phyloP scores from a whole-genome alignment of 2,797 vertebrate genomes.

The Lithobates pipiens region DNA sequence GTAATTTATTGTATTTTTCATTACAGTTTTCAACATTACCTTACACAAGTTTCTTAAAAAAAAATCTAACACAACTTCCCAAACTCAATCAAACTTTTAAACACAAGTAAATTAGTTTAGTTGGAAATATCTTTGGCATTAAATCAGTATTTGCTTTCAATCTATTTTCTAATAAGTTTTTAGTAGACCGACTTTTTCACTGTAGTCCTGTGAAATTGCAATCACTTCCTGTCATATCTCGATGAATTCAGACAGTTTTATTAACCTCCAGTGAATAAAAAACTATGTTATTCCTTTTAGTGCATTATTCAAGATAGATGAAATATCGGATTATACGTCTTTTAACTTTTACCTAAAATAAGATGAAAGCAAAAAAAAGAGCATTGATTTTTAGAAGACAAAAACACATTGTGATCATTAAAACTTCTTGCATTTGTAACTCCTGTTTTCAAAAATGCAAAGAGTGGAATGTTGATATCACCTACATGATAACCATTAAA shows the following conservation, averaged over 20 bases:
- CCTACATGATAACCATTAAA: neutral
- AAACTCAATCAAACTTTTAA: constrained; percentile 42
- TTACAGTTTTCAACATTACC: neutral
- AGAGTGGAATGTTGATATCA: neutral
- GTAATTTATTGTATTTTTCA: constrained; percentile 1
- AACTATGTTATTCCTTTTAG: constrained; percentile 55
- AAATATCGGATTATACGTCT: constrained; percentile 43
- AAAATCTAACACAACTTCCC: constrained; percentile 1
- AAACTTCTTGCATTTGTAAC: neutral
- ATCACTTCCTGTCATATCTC: constrained; percentile 37
- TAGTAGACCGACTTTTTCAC: constrained; percentile 34
- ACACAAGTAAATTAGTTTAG: constrained; percentile 42
- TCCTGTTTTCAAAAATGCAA: constrained; percentile 1
- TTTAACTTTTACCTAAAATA: constrained; percentile 45
- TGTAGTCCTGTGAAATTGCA: constrained; percentile 47
- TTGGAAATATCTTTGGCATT: constrained; percentile 32
- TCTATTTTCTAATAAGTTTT: constrained; percentile 37
- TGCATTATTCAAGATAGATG: constrained; percentile 56
- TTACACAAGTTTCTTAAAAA: neutral
- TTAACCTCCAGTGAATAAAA: constrained; percentile 51
- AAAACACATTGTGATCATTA: constrained; percentile 39
- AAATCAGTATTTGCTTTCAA: constrained; percentile 43
- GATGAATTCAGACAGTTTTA: constrained; percentile 59
- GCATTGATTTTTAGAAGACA: neutral
- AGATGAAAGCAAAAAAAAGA: constrained; percentile 17